Base-by-base conservation (phyloP, 2,113 vertebrate species). In the Corythaixoides concolor region DNA sequence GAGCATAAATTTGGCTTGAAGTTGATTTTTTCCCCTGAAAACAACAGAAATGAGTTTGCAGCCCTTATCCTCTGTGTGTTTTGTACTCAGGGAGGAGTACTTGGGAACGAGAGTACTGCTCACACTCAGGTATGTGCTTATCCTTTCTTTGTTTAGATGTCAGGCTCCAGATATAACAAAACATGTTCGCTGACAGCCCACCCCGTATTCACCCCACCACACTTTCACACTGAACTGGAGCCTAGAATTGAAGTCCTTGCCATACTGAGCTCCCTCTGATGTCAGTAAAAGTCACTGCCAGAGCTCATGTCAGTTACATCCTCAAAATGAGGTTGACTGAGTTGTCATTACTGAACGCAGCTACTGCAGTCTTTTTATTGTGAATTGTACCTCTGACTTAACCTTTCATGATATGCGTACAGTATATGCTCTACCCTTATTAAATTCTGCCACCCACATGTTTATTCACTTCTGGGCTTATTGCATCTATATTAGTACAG, bases 31-130 rank as follows among this genome's bases (percentile, higher is more conserved):
- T 53, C 18, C 18, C 35, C 70, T 55, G 35, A 49, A 82, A 70
- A 70, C 21, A 58, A 32, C 0, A 47, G 8, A 92, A 70, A 9
- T 1, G 0, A 7, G 16, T 27, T 92, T 92, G 66, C 52, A 70
- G 12, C 24, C 27, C 8, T 63, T 76, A 30, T 32, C 12, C 1
- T 60, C 12, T 0, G 0, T 3, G 10, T 53, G 10, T 10, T 43
- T 66, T 1, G 1, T 67, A 35, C 30, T 17, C 6, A 11, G 11
- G 30, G 75, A 86, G 23, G 27, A 73, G 12, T 30, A 32, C 7
- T 33, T 1, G 3, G 30, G 37, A 82, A 41, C 1, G 2, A 49
- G n/a, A 81, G 43, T 9, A 55, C 32, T 33, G 26, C 33, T 85
- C 3, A 4, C 9, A 27, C 24, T 63, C n/a, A 63, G 16, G 8